Percentiles rank a stretch among this genome's conserved stretches.
phyloP scores from a whole-genome alignment of 2,888 invertebrate genomes.

The Caenorhabditis japonica region DNA sequence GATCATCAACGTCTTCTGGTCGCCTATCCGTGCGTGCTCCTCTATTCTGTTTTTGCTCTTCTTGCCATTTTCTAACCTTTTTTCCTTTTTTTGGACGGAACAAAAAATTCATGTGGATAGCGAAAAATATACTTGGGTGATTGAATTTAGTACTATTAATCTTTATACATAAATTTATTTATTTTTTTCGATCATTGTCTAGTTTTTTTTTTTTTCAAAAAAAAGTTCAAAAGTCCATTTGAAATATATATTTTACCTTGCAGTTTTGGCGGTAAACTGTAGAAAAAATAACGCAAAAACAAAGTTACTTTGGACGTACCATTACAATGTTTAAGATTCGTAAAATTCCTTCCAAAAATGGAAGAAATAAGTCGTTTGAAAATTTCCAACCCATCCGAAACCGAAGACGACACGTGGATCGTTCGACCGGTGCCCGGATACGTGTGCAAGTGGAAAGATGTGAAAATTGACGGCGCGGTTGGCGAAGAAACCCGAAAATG shows the following conservation, averaged over 20 bases:
- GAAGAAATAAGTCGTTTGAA: constrained; percentile 10
- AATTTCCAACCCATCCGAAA: constrained; percentile 7
- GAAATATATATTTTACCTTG: no score
- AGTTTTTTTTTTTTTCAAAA: constrained; percentile 13
- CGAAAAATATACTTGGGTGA: constrained; percentile 24
- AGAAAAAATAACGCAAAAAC: no score
- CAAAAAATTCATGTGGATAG: constrained; percentile 22
- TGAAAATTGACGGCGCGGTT: constrained; percentile 21
- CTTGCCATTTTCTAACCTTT: constrained; percentile 86
- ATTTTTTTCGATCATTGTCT: background rate
- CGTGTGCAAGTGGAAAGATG: constrained; percentile 68
- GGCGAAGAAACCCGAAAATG: constrained; percentile 54
- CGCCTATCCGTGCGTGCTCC: constrained; percentile 92
- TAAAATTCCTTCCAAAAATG: no score
- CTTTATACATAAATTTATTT: constrained; percentile 10
- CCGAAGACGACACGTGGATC: constrained; percentile 56
- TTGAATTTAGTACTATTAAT: constrained; percentile 38
- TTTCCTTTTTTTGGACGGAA: no score
- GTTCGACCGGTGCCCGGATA: constrained; percentile 66
- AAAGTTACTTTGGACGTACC: no score
- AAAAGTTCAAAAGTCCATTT: no score
- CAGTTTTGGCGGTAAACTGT: no score
- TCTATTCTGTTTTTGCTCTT: constrained; percentile 92
- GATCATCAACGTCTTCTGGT: constrained; percentile 80
- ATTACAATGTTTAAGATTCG: no score